Conservation (phyloP, 2,113 vertebrate genomes). For the Benitochromis conjunctus region DNA sequence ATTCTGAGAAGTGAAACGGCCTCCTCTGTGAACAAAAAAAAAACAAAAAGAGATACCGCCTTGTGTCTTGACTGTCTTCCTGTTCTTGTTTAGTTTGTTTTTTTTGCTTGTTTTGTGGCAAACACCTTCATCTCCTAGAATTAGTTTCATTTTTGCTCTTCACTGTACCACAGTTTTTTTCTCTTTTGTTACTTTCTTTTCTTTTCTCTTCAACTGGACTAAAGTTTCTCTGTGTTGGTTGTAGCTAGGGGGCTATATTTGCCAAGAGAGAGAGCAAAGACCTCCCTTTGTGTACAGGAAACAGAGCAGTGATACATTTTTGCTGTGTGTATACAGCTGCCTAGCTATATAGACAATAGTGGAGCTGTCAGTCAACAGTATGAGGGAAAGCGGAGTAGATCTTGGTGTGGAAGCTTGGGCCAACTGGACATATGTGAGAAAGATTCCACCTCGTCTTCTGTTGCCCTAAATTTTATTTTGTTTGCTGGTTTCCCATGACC, state of each 20-base stretch:
- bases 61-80: neutral
- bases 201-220: neutral
- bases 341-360: conserved; percentile 57
- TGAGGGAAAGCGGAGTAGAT: conserved; percentile 3
- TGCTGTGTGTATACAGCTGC: conserved; percentile 65
- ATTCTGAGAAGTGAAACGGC: neutral
- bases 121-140: neutral
- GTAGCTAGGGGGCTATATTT: conserved; percentile 59
- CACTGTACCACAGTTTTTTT: neutral
- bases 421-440: neutral
- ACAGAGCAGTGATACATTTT: conserved; percentile 71
- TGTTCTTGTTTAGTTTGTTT: neutral
- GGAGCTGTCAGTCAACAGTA: conserved; percentile 40
- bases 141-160: neutral
- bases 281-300: conserved; percentile 52
- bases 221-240: conserved; percentile 42
- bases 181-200: neutral
- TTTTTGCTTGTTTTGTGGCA: neutral
- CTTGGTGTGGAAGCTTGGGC: neutral
- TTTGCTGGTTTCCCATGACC: neutral
- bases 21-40: neutral
- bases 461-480: neutral
- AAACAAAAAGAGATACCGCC: neutral
- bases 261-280: conserved; percentile 29
- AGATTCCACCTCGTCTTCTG: neutral